These are phyloP conservation scores for Lutjanus erythropterus DNA, from an alignment of 2,113 vertebrate species.

Conservation along the genomic window DNA sequence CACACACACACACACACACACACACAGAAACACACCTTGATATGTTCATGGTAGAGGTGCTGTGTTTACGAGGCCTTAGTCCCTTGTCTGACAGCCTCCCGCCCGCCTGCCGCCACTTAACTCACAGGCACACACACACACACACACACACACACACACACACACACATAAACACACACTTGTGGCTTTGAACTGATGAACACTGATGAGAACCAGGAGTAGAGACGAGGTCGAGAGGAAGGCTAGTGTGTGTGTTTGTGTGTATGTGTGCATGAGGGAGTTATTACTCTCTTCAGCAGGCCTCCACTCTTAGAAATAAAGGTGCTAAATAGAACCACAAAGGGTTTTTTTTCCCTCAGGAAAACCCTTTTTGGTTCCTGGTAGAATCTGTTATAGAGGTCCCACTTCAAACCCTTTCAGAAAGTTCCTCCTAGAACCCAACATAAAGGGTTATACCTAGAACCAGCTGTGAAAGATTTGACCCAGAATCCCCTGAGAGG, in stretches of 20 bases:
- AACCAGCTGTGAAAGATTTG: no score
- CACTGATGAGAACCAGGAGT: slow-evolving; percentile 82
- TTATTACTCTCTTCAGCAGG: slow-evolving; percentile 49
- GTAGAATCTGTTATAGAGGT: no score
- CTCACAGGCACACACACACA: slow-evolving; percentile 58
- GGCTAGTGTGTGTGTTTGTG: slow-evolving; percentile 25
- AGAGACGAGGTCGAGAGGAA: slow-evolving; percentile 60
- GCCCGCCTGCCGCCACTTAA: slow-evolving; percentile 84
- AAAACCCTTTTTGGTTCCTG: no score
- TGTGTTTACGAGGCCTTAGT: slow-evolving; percentile 81
- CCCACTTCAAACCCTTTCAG: no score
- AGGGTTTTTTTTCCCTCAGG: no score
- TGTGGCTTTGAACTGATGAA: slow-evolving; percentile 82
- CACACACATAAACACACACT: slow-evolving; percentile 67
- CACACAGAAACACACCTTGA: slow-evolving; percentile 72
- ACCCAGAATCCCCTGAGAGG: no score
- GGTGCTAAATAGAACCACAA: no score
- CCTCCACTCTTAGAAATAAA: no score
- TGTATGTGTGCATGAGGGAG: slow-evolving; percentile 23
- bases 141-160: slow-evolving; percentile 62
- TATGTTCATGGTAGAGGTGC: slow-evolving; percentile 77
- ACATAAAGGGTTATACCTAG: no score
- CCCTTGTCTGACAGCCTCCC: slow-evolving; percentile 80
- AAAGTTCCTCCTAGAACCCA: no score
- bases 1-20: slow-evolving; percentile 64